Conservation (phyloP, 2,888 invertebrate species). For the Ecdyonurus torrentis region DNA sequence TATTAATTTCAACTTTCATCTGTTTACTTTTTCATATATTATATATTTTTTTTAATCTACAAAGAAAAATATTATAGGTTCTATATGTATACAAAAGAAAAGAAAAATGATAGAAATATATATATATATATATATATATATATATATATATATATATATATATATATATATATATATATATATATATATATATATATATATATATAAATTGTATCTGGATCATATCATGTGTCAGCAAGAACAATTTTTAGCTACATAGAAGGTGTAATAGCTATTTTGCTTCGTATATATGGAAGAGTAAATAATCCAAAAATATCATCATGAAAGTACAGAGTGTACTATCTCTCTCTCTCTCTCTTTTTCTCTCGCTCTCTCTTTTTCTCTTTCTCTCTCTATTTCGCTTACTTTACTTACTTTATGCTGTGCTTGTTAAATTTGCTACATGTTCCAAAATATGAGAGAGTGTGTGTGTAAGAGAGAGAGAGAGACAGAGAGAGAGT, state of each 20-base stretch:
- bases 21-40: no score
- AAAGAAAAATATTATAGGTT: no score
- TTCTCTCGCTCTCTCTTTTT: background rate
- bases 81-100: no score
- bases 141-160: no score
- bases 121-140: no score
- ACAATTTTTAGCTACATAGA: background rate
- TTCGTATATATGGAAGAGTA: background rate
- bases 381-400: background rate
- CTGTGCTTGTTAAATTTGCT: background rate
- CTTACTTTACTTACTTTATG: background rate
- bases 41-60: no score
- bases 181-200: background rate
- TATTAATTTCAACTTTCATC: no score
- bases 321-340: background rate
- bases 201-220: background rate
- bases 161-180: no score
- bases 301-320: background rate
- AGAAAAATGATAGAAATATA: no score
- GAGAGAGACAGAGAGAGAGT: no score
- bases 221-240: background rate
- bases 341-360: background rate
- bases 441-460: background rate
- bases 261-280: background rate
- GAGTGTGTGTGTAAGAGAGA: no score